Percentiles rank a stretch among this genome's conserved stretches.
Conservation (phyloP, 2,113 vertebrate genomes). For the Nesoenas mayeri region DNA sequence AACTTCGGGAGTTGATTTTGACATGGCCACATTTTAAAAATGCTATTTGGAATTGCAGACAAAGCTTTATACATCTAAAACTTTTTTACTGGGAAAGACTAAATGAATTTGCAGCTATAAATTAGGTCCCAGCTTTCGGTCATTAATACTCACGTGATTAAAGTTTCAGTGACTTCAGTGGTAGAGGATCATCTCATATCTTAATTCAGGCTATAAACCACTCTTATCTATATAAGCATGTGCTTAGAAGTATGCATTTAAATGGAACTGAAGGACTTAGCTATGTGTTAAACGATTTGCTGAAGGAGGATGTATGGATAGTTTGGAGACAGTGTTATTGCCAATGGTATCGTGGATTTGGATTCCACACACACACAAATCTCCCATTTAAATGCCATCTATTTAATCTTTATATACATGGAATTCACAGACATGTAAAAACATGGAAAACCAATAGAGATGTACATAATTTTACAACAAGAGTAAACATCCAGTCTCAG, state of each 20-base stretch:
- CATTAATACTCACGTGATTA: not conserved
- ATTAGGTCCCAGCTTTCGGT: not conserved
- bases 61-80: not conserved
- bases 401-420: not conserved
- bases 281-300: not conserved
- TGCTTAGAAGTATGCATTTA: not conserved
- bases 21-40: not conserved
- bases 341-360: not conserved
- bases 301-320: not conserved
- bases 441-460: not conserved
- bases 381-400: not conserved
- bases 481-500: not conserved
- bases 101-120: not conserved
- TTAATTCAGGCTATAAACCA: not conserved
- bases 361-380: not conserved
- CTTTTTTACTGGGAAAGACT: not conserved
- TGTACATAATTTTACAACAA: not conserved
- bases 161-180: not conserved
- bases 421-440: not conserved
- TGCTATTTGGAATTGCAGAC: not conserved
- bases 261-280: not conserved
- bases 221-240: not conserved
- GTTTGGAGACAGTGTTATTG: not conserved
- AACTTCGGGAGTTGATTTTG: not conserved
- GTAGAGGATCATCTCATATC: not conserved